Conservation (phyloP, 1,140 invertebrate genomes). For the Phymastichus coffea region DNA sequence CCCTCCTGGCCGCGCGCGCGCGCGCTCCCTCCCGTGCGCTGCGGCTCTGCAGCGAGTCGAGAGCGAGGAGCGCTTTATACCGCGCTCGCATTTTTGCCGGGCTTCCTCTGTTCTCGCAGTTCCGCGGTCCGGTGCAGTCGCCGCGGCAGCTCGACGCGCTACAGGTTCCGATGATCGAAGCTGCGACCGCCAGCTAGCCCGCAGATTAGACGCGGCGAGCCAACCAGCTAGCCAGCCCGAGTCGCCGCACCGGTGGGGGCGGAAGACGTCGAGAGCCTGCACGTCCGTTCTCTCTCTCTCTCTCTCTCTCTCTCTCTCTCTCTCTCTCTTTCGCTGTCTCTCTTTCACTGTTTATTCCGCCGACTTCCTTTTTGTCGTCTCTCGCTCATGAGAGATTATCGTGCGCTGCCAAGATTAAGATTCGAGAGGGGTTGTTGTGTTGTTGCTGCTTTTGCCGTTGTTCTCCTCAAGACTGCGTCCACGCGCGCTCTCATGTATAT, state of each 20-base stretch:
- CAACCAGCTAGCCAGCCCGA: no score
- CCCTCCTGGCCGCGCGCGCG: neutral
- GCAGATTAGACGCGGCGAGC: no score
- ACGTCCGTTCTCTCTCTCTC: neutral
- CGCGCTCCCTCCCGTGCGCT: no score
- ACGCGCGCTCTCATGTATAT: no score
- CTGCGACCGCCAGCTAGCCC: neutral
- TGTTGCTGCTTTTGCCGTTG: no score
- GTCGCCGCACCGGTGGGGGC: neutral
- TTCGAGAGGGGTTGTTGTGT: no score
- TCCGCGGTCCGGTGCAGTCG: neutral
- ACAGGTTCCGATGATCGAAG: slow-evolving; percentile 10
- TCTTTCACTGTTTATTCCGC: neutral
- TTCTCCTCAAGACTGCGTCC: no score
- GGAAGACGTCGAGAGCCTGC: neutral
- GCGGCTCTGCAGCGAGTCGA: no score
- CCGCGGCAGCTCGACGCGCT: no score
- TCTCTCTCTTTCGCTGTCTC: neutral
- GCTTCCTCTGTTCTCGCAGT: neutral
- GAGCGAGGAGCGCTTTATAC: neutral
- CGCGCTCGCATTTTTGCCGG: neutral
- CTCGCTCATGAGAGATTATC: slow-evolving; percentile 1
- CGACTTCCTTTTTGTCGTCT: slow-evolving; percentile 8
- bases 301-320: neutral
- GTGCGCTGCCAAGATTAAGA: slow-evolving; percentile 1